A percentile compares a stretch with the other conserved stretches of the same genome.
These are phyloP conservation scores for Narcine bancroftii DNA, from an alignment of 2,113 vertebrate genomes.

Conservation along the genomic window DNA sequence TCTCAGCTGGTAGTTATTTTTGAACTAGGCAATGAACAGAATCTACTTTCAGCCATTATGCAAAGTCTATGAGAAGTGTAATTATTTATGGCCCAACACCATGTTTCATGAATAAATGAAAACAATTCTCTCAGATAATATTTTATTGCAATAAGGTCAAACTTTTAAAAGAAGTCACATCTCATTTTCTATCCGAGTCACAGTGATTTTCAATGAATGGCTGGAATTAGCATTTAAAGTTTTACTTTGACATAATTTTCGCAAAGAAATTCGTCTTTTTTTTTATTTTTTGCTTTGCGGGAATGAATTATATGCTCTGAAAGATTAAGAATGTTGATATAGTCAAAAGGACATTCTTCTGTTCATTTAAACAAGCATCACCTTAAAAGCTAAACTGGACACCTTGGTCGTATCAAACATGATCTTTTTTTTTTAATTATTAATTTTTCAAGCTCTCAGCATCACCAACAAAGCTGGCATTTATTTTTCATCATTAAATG, in stretches of 20 bases:
- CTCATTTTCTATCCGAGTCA: background rate
- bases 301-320: background rate
- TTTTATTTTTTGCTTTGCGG: background rate
- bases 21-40: background rate
- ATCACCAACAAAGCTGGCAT: no score
- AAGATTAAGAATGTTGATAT: background rate
- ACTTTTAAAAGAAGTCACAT: background rate
- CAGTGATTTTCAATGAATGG: background rate
- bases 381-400: background rate
- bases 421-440: background rate
- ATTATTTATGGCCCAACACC: background rate
- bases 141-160: background rate
- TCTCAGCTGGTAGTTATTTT: background rate
- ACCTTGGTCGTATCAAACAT: background rate
- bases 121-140: slow-evolving; percentile 1
- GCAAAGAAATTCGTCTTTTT: background rate
- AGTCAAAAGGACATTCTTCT: background rate
- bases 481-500: no score
- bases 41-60: background rate
- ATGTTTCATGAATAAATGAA: slow-evolving; percentile 11
- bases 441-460: no score
- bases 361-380: background rate
- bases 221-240: background rate
- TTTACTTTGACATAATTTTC: background rate
- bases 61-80: background rate